These are phyloP conservation scores for Rhodeus uyekii DNA, from an alignment of 2,797 vertebrate species.

Conservation along the genomic window DNA sequence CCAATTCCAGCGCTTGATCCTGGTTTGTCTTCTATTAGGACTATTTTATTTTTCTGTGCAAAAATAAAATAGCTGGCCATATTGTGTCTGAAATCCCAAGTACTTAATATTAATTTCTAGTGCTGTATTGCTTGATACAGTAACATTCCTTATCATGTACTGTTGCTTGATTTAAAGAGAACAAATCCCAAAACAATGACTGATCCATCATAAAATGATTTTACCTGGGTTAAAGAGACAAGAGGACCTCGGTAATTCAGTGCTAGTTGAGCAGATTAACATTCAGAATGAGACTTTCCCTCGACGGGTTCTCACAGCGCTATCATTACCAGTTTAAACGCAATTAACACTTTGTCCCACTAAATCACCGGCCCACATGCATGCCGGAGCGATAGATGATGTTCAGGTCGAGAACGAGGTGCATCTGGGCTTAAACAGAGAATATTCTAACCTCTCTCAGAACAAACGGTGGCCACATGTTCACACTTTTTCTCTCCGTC, in stretches of 20 bases:
- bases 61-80: constrained; percentile 13
- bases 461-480: constrained; percentile 77
- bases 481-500: constrained; percentile 74
- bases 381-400: constrained; percentile 19
- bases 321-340: constrained; percentile 44
- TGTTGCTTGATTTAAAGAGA: neutral
- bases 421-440: constrained; percentile 49
- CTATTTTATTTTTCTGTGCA: neutral
- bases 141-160: neutral
- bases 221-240: constrained; percentile 18
- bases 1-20: neutral
- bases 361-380: constrained; percentile 21
- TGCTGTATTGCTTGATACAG: neutral
- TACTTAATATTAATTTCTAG: neutral
- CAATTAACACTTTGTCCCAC: constrained; percentile 48
- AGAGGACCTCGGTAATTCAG: constrained; percentile 32
- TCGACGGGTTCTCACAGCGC: constrained; percentile 33
- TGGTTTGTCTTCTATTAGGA: constrained; percentile 1
- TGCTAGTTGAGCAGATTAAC: constrained; percentile 36
- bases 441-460: constrained; percentile 74
- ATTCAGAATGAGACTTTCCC: constrained; percentile 31
- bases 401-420: constrained; percentile 15
- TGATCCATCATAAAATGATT: neutral
- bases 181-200: constrained; percentile 3
- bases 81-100: neutral